Conservation (phyloP, 2,888 invertebrate genomes). For the Hydroisotoma schaefferi region DNA sequence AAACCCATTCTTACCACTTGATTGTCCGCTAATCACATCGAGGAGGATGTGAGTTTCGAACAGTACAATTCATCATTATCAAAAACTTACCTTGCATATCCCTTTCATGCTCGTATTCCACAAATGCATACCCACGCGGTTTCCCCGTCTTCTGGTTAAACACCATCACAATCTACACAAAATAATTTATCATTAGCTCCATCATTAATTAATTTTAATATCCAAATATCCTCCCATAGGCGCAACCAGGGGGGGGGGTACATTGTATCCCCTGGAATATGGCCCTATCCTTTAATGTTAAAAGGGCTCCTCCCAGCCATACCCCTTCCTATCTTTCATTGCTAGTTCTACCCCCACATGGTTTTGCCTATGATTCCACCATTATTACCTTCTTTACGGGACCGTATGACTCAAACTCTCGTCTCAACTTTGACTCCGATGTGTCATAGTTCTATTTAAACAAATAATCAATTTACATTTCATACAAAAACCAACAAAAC, state of each 20-base stretch:
- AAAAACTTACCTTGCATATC: slow-evolving; percentile 99
- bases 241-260: not conserved
- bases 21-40: no score
- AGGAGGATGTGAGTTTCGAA: no score
- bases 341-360: not conserved
- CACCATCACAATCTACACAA: slow-evolving; percentile 77
- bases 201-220: not conserved
- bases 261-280: not conserved
- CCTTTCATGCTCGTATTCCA: slow-evolving; percentile 97
- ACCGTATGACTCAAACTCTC: slow-evolving; percentile 98
- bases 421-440: slow-evolving; percentile 91
- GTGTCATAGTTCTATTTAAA: slow-evolving; percentile 88
- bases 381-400: slow-evolving; percentile 97
- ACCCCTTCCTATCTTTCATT: no score
- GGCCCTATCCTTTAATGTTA: no score
- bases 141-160: slow-evolving; percentile 83
- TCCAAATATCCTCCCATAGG: not conserved
- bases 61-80: no score
- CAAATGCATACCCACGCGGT: slow-evolving; percentile 98
- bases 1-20: no score
- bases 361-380: slow-evolving; percentile 48
- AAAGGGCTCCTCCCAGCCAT: no score
- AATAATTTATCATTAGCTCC: slow-evolving; percentile 36
- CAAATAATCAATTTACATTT: slow-evolving; percentile 1
- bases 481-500: not conserved